Percentiles rank a stretch among this genome's conserved stretches.
phyloP scores from a whole-genome alignment of 2,797 vertebrate species.

The Lates japonicus region DNA sequence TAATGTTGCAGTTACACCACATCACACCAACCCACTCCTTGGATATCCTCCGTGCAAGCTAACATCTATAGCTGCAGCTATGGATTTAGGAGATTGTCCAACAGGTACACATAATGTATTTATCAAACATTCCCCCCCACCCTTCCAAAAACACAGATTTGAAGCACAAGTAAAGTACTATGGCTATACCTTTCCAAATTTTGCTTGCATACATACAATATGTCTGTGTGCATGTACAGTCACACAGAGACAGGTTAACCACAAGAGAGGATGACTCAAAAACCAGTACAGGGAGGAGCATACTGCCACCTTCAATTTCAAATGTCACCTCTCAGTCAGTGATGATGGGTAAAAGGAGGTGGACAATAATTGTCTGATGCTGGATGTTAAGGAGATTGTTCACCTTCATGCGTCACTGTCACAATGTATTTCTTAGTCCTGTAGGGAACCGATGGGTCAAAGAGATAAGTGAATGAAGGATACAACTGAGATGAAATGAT shows the following conservation, averaged over 20 bases:
- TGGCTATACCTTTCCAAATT: neutral
- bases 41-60: neutral
- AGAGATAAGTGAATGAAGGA: slow-evolving; percentile 30
- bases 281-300: slow-evolving; percentile 49
- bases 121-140: neutral
- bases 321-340: slow-evolving; percentile 74
- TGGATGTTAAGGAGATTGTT: slow-evolving; percentile 10
- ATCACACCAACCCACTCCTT: neutral
- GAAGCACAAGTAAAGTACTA: neutral
- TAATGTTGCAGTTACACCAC: neutral
- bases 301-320: slow-evolving; percentile 47
- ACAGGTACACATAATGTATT: neutral
- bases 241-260: slow-evolving; percentile 26
- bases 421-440: slow-evolving; percentile 12
- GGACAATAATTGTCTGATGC: neutral
- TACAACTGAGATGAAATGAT: slow-evolving; percentile 22
- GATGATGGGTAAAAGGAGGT: slow-evolving; percentile 40
- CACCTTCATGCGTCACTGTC: neutral
- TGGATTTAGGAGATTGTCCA: slow-evolving; percentile 8
- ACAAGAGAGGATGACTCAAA: slow-evolving; percentile 45
- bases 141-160: neutral
- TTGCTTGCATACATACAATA: neutral
- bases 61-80: neutral
- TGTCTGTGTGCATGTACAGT: neutral
- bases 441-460: slow-evolving; percentile 26